phyloP scores from a whole-genome alignment of 2,888 invertebrate species.

The Drosophila kokeensis region DNA sequence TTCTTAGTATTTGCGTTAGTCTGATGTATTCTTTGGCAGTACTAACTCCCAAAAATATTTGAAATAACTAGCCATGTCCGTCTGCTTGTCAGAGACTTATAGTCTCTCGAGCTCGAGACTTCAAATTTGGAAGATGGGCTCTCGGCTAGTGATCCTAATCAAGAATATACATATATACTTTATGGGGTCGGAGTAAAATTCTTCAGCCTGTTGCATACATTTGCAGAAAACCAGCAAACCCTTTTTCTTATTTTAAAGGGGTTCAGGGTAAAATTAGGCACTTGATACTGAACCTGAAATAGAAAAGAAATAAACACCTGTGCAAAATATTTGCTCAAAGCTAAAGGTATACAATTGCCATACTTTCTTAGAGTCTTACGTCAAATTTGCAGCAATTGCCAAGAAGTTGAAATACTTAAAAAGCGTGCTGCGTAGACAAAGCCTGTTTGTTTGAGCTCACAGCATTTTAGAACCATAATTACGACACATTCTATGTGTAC shows the following conservation, averaged over 20 bases:
- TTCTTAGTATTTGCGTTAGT: slow-evolving; percentile 62
- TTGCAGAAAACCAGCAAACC: background rate
- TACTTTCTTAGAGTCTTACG: slow-evolving; percentile 37
- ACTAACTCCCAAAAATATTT: background rate
- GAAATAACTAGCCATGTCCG: background rate
- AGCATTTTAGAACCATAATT: slow-evolving; percentile 12
- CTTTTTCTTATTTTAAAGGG: background rate
- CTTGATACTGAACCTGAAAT: slow-evolving; percentile 11
- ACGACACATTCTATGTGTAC: slow-evolving; percentile 11
- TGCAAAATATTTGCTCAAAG: slow-evolving; percentile 69
- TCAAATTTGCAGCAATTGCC: slow-evolving; percentile 32
- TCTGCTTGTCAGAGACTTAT: background rate
- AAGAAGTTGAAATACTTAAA: slow-evolving; percentile 22
- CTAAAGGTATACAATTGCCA: slow-evolving; percentile 59
- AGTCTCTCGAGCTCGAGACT: background rate
- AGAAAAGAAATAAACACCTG: slow-evolving; percentile 55
- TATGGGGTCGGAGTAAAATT: background rate
- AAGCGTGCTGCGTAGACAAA: slow-evolving; percentile 42
- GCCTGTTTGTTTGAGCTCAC: slow-evolving; percentile 44
- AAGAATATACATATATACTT: too few species aligned
- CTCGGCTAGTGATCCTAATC: background rate
- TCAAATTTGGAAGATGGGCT: too few species aligned
- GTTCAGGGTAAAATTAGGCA: slow-evolving; percentile 1
- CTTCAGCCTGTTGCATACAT: background rate
- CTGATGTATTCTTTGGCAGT: slow-evolving; percentile 3